Evolutionary conservation across 1,140 invertebrate genomes (phyloP), one percentile per base, ranked within the genome.

Genomic region (Polyergus mexicanus): DNA sequence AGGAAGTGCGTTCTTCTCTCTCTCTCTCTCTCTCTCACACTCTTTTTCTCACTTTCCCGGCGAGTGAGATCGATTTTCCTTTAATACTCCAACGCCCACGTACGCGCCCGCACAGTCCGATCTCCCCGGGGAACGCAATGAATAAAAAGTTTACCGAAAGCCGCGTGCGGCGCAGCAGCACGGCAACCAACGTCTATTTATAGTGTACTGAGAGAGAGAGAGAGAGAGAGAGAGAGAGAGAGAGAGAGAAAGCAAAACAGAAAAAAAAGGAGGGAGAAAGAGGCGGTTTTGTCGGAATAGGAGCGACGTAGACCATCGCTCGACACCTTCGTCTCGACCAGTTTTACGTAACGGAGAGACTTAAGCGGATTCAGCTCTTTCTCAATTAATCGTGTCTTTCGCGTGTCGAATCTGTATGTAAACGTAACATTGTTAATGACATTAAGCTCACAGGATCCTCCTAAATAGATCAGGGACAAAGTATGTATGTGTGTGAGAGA

Each of bases 51-150:
- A 58, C 47, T 56, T 60, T 63, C 41, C 38, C 54, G 38, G 4
- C 69, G 69, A 58, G 32, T 38, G 44, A 88, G 88, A 89, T 89
- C 88, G 84, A 89, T 86, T 88, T 86, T 88, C 83, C 71, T 86
- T 77, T 88, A 77, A 89, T 87, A 72, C 80, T 56, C 28, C 38
- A 68, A 62, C 66, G 51, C 51, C 47, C 84, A 68, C 66, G 54
- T 80, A 35, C 51, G 51, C 77, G 77, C 58, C 63, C 62, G 65
- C 66, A 86, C 32, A 71, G 71, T 44, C 41, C 35, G 32, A 74
- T 58, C 68, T 77, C 69, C 85, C 35, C 35, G 8, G 38, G 41
- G 28, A 35, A 32, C n/a, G 32, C 41, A 44, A 75, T 88, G 86
- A 88, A 88, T 87, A 86, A 87, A 88, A 87, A 86, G 85, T 88